These are phyloP conservation scores for Plagodis dolabraria DNA, from an alignment of 2,888 invertebrate genomes.

Conservation along the genomic window DNA sequence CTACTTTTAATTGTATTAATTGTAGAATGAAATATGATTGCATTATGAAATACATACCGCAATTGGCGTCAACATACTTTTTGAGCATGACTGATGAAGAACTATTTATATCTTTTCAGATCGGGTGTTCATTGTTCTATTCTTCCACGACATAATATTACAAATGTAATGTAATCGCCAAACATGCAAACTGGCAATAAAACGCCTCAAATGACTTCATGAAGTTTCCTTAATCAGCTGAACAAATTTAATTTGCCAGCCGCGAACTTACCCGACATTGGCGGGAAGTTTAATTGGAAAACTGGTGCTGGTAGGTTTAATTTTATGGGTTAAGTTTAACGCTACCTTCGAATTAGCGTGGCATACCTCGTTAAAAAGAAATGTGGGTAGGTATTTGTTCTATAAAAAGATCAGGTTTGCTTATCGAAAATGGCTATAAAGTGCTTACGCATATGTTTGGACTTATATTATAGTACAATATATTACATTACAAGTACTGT, in stretches of 20 bases:
- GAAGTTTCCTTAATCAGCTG: conserved; percentile 27
- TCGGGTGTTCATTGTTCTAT: not conserved
- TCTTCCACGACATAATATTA: not conserved
- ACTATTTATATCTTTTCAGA: too few relatives aligned
- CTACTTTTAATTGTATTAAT: too few relatives aligned
- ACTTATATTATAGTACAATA: too few relatives aligned
- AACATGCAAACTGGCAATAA: conserved; percentile 39
- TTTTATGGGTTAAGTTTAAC: conserved; percentile 10
- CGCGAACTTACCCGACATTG: conserved; percentile 2
- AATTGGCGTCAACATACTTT: too few relatives aligned
- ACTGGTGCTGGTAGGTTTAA: conserved; percentile 11
- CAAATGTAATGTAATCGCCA: conserved; percentile 4
- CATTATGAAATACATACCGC: too few relatives aligned
- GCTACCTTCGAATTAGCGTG: not conserved
- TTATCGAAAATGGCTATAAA: too few relatives aligned
- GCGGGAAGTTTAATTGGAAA: conserved; percentile 18
- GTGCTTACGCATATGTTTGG: too few relatives aligned
- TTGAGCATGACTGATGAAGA: too few relatives aligned
- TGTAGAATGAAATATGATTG: too few relatives aligned
- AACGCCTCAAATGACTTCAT: conserved; percentile 37
- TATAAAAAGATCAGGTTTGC: too few relatives aligned
- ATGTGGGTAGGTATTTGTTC: too few relatives aligned
- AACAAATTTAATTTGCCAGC: conserved; percentile 35
- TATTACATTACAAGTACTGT: too few relatives aligned
- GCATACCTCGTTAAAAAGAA: not conserved